Conservation (phyloP, 1,140 invertebrate species). For the Drosophila santomea region DNA sequence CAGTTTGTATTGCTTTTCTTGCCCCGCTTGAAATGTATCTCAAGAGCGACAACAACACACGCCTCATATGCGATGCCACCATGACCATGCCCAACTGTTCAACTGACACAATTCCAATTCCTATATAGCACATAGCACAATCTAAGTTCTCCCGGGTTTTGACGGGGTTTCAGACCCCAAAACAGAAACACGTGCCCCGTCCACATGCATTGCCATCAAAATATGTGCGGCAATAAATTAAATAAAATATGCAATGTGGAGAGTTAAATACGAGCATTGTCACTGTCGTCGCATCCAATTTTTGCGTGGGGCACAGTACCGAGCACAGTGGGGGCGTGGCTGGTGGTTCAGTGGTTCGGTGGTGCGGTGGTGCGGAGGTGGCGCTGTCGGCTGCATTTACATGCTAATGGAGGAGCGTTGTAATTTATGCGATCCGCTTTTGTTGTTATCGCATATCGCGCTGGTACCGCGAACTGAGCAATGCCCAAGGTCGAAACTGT, state of each 20-base stretch:
- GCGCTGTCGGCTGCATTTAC: constrained; percentile 44
- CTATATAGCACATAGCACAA: constrained; percentile 30
- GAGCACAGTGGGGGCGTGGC: constrained; percentile 19
- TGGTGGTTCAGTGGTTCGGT: constrained; percentile 3
- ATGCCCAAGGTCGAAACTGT: constrained; percentile 53
- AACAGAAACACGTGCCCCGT: constrained; percentile 68
- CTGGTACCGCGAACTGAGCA: constrained; percentile 15
- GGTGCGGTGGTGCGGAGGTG: constrained; percentile 4
- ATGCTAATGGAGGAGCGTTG: constrained; percentile 58
- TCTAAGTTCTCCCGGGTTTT: constrained; percentile 4
- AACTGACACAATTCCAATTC: constrained; percentile 75
- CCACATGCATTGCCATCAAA: constrained; percentile 64
- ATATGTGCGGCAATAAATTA: constrained; percentile 73
- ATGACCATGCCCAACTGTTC: constrained; percentile 35
- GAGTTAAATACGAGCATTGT: constrained; percentile 49
- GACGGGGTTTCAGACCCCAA: background rate
- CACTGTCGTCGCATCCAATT: constrained; percentile 24
- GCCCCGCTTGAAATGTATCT: constrained; percentile 61
- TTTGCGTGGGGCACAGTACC: constrained; percentile 20
- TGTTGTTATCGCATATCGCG: constrained; percentile 41
- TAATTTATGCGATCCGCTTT: constrained; percentile 67
- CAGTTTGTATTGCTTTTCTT: constrained; percentile 34
- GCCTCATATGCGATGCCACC: constrained; percentile 29
- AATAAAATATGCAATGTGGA: constrained; percentile 63
- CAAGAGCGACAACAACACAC: constrained; percentile 48